These are phyloP conservation scores for Gastracanthus pulcherrimus DNA, from an alignment of 2,888 invertebrate species.

Conservation along the genomic window DNA sequence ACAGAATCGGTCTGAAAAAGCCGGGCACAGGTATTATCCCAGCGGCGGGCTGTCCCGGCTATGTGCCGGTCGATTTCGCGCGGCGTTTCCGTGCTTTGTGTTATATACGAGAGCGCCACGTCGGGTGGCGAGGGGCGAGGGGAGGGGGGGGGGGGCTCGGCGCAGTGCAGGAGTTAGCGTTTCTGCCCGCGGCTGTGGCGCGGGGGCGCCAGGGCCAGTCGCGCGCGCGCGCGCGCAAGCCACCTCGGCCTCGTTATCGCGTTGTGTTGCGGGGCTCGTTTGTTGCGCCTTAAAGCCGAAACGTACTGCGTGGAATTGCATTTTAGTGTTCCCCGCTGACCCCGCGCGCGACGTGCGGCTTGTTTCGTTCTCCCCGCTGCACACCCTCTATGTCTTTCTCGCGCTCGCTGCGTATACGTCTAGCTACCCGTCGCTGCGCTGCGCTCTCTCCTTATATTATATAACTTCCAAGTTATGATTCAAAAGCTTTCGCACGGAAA, in stretches of 20 bases:
- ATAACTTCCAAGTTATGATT: conserved; percentile 19
- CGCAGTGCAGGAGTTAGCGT: conserved; percentile 12
- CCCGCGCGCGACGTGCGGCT: too few relatives aligned
- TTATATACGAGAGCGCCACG: neutral
- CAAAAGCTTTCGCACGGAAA: conserved; percentile 38
- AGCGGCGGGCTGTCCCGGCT: too few relatives aligned
- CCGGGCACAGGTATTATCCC: neutral
- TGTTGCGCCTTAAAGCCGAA: conserved; percentile 47
- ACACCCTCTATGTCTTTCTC: too few relatives aligned
- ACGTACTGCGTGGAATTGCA: conserved; percentile 48
- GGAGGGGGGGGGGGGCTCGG: neutral
- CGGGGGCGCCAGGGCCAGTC: too few relatives aligned
- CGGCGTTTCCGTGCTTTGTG: conserved; percentile 25
- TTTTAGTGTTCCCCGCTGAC: conserved; percentile 33
- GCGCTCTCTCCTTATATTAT: neutral
- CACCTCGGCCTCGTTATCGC: conserved; percentile 48
- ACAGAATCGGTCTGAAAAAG: neutral
- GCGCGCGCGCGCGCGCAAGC: too few relatives aligned
- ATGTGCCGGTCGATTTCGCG: conserved; percentile 39
- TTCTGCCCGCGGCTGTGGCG: conserved; percentile 7
- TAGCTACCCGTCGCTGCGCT: neutral
- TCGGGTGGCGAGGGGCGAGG: neutral
- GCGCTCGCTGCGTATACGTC: too few relatives aligned
- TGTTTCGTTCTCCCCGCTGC: too few relatives aligned
- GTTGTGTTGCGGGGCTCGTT: conserved; percentile 39